Evolutionary conservation across 2,113 vertebrate genomes (phyloP), one percentile per base, ranked within the genome.

Genomic region (Galbula dea): DNA sequence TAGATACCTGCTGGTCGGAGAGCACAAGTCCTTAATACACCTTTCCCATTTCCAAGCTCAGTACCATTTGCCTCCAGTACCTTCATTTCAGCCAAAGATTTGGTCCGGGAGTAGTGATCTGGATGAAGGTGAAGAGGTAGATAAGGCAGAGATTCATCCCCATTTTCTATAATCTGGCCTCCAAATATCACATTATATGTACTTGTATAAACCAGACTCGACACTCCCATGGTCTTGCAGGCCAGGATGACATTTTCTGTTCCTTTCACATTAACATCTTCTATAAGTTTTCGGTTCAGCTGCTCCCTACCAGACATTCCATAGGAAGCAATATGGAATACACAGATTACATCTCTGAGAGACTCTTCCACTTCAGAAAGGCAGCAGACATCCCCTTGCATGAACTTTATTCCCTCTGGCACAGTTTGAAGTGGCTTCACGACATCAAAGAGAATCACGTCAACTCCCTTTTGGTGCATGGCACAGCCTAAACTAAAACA

Each of bases 241-340:
- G 98, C 98, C 85, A 77, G 97, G 86, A 99, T 97, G 86, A 99
- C 45, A 54, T 99, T 98, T 54, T 98, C 97, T 2, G 99, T 99
- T 43, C 99, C 99, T 29, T 95, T 91, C 18, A 99, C 93, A 0
- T 99, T 99, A 85, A 99, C 98, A 6, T 97, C 98, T 94, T 99
- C 98, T 5, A 98, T 99, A 37, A 97, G 97, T 34, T 93, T 95
- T 23, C n/a, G 83, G 88, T 99, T 98, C 74, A 99, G 98, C 78
- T 99, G 99, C 95, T 99, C 99, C 82, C 98, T 96, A 68, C 99
- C 99, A 1, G 99, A 99, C 99, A 99, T 99, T 51, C 99, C 99
- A 6, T 98, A 99, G 41, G 99, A 99, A 55, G 99, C 99, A 0
- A 98, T 81, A 75, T 99, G 99, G 97, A 99, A 99, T 11, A 99